Conservation (phyloP, 2,888 invertebrate genomes). For the Ramazzottius varieornatus region DNA sequence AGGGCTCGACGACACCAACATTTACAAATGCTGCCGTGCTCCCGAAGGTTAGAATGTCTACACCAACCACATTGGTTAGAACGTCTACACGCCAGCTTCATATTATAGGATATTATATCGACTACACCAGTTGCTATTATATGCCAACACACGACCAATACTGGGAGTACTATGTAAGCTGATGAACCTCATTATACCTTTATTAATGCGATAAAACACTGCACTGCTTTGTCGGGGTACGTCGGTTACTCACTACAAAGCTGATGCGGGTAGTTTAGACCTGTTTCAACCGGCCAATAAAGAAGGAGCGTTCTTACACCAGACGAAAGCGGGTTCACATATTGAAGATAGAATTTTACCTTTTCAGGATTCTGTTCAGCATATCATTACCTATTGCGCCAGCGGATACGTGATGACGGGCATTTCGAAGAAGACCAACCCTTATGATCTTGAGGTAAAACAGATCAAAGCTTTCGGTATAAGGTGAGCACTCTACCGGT, state of each 20-base stretch:
- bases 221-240: too few species aligned
- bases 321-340: too few species aligned
- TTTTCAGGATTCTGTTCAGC: neutral
- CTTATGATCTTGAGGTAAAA: neutral
- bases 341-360: too few species aligned
- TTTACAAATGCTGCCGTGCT: neutral
- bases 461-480: too few species aligned
- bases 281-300: too few species aligned
- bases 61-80: too few species aligned
- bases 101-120: too few species aligned
- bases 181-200: neutral
- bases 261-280: too few species aligned
- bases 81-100: too few species aligned
- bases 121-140: neutral
- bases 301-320: too few species aligned
- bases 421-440: neutral
- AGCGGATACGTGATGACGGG: conserved; percentile 2
- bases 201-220: neutral
- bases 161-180: conserved; percentile 3
- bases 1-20: neutral
- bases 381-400: neutral
- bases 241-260: too few species aligned
- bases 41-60: neutral
- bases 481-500: too few species aligned
- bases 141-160: conserved; percentile 1